Evolutionary conservation across 1,140 invertebrate genomes (phyloP), one percentile per base, ranked within the genome.

Genomic region (Calephelis nemesis): DNA sequence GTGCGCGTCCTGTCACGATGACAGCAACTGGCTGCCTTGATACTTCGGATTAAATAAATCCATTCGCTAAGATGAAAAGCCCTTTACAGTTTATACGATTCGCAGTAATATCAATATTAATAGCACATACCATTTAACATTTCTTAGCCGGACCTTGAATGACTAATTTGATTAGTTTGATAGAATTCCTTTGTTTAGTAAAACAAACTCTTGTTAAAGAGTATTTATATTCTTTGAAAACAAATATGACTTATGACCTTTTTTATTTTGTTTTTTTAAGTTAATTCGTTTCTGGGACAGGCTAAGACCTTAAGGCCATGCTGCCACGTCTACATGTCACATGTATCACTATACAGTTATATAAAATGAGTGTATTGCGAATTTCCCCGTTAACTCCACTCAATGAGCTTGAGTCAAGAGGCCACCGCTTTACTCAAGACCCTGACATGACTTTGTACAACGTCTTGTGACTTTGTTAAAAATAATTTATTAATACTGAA

Each of bases 51-150:
- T 86, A 84, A 84, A 86, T 86, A 85, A 88, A 90, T 90, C 85
- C 83, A 81, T 75, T 72, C 63, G 68, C 82, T 90, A 84, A 90
- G 82, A 89, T 81, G 80, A 82, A 87, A 88, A 88, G 78, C 81
- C 80, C 66, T 67, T 75, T 83, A 82, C 81, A 87, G 70, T 82
- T 70, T 71, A 82, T 70, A 63, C 67, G 76, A 85, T 85, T 73
- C 73, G 52, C 68, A 72, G 68, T 81, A 81, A 83, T 76, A 67
- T 69, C 67, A 73, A 71, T 70, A 82, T 82, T 83, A 81, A 84
- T 83, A 70, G 67, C 54, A 15, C 40, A 39, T 50, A 54, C 30
- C 40, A 47, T 63, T 67, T 15, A 19, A 45, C 58, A 63, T 52
- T 30, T 60, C 54, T 60, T 12, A 60, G 54, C 12, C 30, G n/a